Conservation (phyloP, 2,888 invertebrate species). For the Drepana falcataria region DNA sequence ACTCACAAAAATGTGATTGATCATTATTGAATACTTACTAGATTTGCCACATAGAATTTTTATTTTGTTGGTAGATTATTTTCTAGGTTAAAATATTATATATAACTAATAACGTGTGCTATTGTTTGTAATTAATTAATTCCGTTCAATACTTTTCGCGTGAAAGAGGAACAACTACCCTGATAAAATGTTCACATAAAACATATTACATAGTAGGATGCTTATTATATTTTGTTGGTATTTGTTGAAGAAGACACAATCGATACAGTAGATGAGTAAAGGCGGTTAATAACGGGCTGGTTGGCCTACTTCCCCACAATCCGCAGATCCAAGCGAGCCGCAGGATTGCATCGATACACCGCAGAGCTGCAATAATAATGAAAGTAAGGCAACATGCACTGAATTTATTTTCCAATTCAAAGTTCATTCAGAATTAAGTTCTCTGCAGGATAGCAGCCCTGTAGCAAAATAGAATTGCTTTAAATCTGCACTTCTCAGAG, state of each 20-base stretch:
- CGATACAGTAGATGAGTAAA: not conserved
- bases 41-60: too few species aligned
- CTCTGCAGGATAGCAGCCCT: conserved; percentile 33
- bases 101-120: too few species aligned
- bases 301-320: not conserved
- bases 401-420: conserved; percentile 62
- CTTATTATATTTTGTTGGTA: not conserved
- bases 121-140: too few species aligned
- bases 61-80: too few species aligned
- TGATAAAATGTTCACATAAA: too few species aligned
- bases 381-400: conserved; percentile 44
- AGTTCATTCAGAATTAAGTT: conserved; percentile 62
- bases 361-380: conserved; percentile 39
- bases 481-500: conserved; percentile 37
- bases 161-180: too few species aligned
- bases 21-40: too few species aligned
- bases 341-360: conserved; percentile 24
- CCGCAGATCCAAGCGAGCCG: conserved; percentile 11
- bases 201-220: too few species aligned
- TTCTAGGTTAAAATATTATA: too few species aligned
- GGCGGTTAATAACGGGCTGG: not conserved
- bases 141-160: too few species aligned
- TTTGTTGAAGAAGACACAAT: not conserved
- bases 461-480: conserved; percentile 59
- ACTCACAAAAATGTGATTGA: too few species aligned